Evolutionary conservation across 2,888 invertebrate species (phyloP).

Genomic region (Tanytarsus gracilentus): DNA sequence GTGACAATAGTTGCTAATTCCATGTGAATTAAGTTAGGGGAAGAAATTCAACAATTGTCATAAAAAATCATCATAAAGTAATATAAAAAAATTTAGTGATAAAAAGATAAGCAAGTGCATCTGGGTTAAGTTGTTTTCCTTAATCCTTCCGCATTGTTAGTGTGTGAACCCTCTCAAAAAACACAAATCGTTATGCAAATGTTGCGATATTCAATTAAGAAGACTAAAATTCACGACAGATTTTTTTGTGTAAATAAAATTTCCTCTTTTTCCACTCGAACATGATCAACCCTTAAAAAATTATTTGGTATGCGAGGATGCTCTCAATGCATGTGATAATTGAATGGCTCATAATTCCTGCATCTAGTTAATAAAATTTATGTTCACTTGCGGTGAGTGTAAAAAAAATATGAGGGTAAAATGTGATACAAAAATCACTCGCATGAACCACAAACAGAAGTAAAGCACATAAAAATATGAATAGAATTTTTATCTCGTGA

Average conservation of each 20-base stretch:
- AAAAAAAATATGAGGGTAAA: constrained; percentile 4
- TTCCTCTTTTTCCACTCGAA: background rate
- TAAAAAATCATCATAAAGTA: no score
- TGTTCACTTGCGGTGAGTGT: background rate
- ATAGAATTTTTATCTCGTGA: background rate
- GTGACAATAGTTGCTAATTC: no score
- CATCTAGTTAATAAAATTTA: constrained; percentile 8
- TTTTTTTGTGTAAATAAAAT: background rate
- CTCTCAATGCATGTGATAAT: no score
- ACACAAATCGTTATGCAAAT: background rate
- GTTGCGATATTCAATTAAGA: background rate
- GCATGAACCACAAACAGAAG: background rate
- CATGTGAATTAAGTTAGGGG: no score
- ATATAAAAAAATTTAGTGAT: no score
- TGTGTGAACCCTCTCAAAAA: no score
- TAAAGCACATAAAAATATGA: background rate
- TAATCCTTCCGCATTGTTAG: no score
- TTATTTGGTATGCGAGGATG: background rate
- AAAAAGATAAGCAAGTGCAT: no score
- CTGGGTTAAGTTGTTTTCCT: no score
- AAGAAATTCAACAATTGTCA: no score
- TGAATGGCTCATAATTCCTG: background rate
- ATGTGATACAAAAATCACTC: background rate
- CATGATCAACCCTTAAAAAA: constrained; percentile 5
- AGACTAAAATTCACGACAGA: background rate